These are phyloP conservation scores for Stenurella melanura DNA, from an alignment of 2,888 invertebrate species.

Conservation along the genomic window DNA sequence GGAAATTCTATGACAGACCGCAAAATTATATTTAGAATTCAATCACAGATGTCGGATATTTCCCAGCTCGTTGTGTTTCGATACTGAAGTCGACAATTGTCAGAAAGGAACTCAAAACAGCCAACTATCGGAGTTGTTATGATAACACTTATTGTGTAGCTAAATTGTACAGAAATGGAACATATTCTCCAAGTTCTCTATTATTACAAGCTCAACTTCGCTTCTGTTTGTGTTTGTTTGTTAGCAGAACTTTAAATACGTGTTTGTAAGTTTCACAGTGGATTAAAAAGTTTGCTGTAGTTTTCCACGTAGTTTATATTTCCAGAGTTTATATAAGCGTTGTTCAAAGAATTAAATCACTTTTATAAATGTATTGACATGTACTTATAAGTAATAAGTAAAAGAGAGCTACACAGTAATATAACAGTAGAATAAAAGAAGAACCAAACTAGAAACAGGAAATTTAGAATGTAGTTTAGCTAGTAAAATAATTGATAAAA, in stretches of 20 bases:
- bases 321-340: not conserved
- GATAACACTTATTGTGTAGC: not conserved
- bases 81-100: not conserved
- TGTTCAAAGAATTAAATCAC: no score
- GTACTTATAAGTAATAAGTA: no score
- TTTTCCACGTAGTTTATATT: not conserved
- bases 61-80: constrained; percentile 11
- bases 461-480: no score
- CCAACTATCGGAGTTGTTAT: constrained; percentile 21
- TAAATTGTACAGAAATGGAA: constrained; percentile 23
- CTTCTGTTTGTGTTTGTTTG: constrained; percentile 24
- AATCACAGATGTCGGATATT: constrained; percentile 25
- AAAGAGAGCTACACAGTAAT: no score
- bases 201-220: constrained; percentile 12
- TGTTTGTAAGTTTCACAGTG: constrained; percentile 3
- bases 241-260: constrained; percentile 19
- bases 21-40: constrained; percentile 4
- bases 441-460: no score
- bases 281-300: not conserved
- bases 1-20: not conserved
- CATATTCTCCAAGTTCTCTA: not conserved
- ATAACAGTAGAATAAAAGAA: no score
- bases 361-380: no score
- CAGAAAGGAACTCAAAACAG: constrained; percentile 14
- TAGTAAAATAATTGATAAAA: no score